Percentiles rank a stretch among this genome's conserved stretches.
Conservation (phyloP, 1,140 invertebrate species). For the Cotesia chilonis region DNA sequence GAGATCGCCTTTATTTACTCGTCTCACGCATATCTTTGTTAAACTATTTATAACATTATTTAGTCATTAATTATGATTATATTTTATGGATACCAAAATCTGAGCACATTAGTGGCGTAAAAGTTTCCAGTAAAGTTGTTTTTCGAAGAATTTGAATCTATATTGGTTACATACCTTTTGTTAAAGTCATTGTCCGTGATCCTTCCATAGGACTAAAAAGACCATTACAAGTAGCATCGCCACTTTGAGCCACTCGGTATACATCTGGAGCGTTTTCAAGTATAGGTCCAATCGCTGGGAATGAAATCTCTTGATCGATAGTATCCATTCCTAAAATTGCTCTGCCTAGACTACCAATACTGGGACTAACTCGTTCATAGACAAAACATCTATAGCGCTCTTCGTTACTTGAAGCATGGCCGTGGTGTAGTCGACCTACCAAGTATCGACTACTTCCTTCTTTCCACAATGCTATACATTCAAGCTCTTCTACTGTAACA, state of each 20-base stretch:
- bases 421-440: constrained; percentile 81
- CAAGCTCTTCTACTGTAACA: constrained; percentile 82
- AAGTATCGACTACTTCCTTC: constrained; percentile 87
- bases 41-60: no score
- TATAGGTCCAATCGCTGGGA: constrained; percentile 49
- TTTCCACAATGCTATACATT: constrained; percentile 88
- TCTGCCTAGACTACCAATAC: constrained; percentile 53
- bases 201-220: constrained; percentile 82
- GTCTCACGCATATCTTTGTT: no score
- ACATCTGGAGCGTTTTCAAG: constrained; percentile 64
- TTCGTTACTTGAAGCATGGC: constrained; percentile 87
- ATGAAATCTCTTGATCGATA: constrained; percentile 55
- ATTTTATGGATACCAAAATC: no score
- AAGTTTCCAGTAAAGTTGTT: background rate
- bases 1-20: no score
- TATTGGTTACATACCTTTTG: constrained; percentile 67
- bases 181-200: constrained; percentile 77
- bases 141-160: background rate
- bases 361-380: constrained; percentile 77
- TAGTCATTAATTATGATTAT: no score
- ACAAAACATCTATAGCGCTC: constrained; percentile 93
- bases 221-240: constrained; percentile 88
- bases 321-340: constrained; percentile 53
- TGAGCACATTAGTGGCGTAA: no score
- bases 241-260: constrained; percentile 85